Conservation (phyloP, 2,888 invertebrate species). For the Miltochrista miniata region DNA sequence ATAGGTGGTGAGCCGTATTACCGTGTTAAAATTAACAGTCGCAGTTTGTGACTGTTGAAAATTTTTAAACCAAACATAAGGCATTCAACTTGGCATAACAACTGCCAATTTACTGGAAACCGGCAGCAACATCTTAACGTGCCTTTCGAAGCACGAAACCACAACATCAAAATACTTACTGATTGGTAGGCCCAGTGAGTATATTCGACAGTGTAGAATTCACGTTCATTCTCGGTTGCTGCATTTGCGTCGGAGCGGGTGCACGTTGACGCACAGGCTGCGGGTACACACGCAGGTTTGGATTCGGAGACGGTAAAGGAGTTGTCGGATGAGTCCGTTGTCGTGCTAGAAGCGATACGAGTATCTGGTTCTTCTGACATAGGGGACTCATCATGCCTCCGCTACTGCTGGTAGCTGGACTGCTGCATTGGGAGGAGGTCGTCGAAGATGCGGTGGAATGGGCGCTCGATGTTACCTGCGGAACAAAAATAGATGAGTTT, state of each 20-base stretch:
- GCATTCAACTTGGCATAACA: too few relatives aligned
- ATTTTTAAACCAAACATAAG: too few relatives aligned
- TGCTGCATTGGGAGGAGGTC: conserved; percentile 35
- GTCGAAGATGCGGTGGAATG: conserved; percentile 80
- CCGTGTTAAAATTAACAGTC: too few relatives aligned
- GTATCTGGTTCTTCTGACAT: conserved; percentile 93
- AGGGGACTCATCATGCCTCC: conserved; percentile 86
- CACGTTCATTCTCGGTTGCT: conserved; percentile 39
- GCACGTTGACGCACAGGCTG: conserved; percentile 48
- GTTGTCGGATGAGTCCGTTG: conserved; percentile 87
- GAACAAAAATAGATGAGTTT: neutral
- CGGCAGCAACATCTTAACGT: too few relatives aligned
- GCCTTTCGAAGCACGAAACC: too few relatives aligned
- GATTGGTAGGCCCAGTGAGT: conserved; percentile 47
- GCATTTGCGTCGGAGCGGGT: conserved; percentile 45
- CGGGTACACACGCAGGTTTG: conserved; percentile 79
- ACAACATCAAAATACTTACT: conserved; percentile 44
- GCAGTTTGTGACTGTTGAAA: too few relatives aligned
- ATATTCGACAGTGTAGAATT: conserved; percentile 59
- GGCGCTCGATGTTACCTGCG: conserved; percentile 83
- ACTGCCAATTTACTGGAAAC: too few relatives aligned
- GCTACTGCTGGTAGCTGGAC: conserved; percentile 34
- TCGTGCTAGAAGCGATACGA: conserved; percentile 91
- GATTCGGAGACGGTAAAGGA: conserved; percentile 87
- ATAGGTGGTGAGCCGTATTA: too few relatives aligned